These are phyloP conservation scores for Lepidostoma basale DNA, from an alignment of 1,140 invertebrate species.

Conservation along the genomic window DNA sequence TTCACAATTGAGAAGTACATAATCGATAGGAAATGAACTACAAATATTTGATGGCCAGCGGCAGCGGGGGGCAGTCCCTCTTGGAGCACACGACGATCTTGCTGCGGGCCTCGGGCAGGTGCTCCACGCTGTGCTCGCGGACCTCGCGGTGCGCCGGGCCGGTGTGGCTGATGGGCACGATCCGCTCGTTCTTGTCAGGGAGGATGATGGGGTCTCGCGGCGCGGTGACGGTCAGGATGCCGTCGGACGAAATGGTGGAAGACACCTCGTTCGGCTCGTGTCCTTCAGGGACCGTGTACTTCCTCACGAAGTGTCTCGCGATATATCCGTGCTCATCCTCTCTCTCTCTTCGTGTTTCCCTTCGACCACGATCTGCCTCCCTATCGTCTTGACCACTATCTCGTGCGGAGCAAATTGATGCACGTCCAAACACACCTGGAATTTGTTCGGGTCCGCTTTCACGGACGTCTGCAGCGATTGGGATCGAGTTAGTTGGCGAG, in stretches of 20 bases:
- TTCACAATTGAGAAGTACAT: too few relatives aligned
- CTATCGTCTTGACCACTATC: constrained; percentile 75
- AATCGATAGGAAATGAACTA: not conserved
- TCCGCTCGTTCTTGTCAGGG: constrained; percentile 56
- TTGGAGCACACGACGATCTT: not conserved
- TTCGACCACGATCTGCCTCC: constrained; percentile 69
- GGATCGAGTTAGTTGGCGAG: not conserved
- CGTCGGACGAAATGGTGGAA: constrained; percentile 75
- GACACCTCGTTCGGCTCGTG: constrained; percentile 69
- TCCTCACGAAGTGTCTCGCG: constrained; percentile 71
- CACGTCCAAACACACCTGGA: constrained; percentile 70
- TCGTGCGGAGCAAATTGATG: constrained; percentile 76
- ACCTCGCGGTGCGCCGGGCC: constrained; percentile 46
- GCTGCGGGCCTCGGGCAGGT: not conserved
- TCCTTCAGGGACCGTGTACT: constrained; percentile 68
- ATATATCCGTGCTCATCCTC: constrained; percentile 66
- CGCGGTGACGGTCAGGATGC: constrained; percentile 71
- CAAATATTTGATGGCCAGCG: constrained; percentile 21
- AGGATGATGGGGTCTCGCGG: constrained; percentile 60
- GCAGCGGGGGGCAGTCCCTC: not conserved
- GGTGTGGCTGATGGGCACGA: constrained; percentile 53
- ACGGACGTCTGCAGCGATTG: not conserved
- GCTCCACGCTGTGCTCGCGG: constrained; percentile 22
- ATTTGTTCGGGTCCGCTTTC: constrained; percentile 50
- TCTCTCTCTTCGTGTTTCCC: constrained; percentile 72